Conservation (phyloP, 2,113 vertebrate species). For the Montifringilla adamsi region DNA sequence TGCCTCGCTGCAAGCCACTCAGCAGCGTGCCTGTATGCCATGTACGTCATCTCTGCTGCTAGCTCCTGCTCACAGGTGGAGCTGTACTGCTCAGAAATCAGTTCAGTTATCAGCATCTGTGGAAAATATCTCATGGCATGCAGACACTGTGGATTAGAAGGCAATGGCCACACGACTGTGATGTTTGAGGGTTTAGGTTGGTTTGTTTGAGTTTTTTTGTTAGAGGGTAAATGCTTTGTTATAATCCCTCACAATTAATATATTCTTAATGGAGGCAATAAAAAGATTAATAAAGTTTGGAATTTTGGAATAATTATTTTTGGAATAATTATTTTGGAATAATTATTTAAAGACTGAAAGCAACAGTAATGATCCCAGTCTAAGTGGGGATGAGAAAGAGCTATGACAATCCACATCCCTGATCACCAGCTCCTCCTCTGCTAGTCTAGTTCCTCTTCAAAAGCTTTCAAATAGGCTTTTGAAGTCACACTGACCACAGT, state of each 20-base stretch:
- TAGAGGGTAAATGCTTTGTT: not conserved
- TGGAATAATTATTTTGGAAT: not conserved
- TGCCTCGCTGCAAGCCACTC: not conserved
- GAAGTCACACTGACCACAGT: not conserved
- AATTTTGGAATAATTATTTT: not conserved
- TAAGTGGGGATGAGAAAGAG: not conserved
- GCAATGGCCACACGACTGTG: not conserved
- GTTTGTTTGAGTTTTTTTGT: not conserved
- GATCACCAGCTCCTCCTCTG: not conserved
- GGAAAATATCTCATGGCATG: not conserved
- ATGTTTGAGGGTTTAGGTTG: not conserved
- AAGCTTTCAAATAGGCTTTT: not conserved
- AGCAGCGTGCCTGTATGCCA: not conserved
- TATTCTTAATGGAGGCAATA: not conserved
- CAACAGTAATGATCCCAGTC: not conserved
- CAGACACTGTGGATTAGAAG: not conserved
- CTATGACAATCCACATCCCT: not conserved
- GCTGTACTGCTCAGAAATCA: not conserved
- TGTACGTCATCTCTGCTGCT: not conserved
- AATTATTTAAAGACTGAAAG: not conserved
- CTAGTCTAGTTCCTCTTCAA: not conserved
- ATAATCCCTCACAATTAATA: not conserved
- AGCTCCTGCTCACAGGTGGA: not conserved
- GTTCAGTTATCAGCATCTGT: not conserved
- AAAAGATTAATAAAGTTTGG: not conserved